These are phyloP conservation scores for Saxidomus purpurata DNA, from an alignment of 1,140 invertebrate genomes.

Conservation along the genomic window DNA sequence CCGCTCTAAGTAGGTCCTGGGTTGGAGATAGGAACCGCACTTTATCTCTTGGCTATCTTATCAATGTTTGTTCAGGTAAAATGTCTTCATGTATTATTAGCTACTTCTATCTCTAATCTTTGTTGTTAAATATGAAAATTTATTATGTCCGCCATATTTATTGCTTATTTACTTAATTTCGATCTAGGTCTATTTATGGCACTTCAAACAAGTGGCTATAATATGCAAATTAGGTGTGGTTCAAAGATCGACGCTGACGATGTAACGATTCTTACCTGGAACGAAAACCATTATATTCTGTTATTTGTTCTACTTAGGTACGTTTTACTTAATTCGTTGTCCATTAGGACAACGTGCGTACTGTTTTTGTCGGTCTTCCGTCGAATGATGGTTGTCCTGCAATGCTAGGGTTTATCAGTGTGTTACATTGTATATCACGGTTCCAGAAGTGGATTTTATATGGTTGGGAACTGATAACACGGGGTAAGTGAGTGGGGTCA, in stretches of 20 bases:
- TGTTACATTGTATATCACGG: constrained; percentile 22
- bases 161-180: constrained; percentile 65
- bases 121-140: constrained; percentile 59
- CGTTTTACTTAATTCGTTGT: not conserved
- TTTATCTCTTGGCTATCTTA: constrained; percentile 66
- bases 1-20: constrained; percentile 58
- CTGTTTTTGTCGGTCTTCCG: not conserved
- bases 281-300: not conserved
- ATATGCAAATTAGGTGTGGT: constrained; percentile 62
- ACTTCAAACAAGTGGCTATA: constrained; percentile 41
- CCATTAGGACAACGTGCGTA: not conserved
- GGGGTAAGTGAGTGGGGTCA: constrained; percentile 56
- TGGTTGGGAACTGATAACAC: constrained; percentile 59
- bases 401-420: constrained; percentile 26
- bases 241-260: constrained; percentile 37
- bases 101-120: constrained; percentile 60
- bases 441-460: constrained; percentile 66
- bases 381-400: not conserved
- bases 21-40: constrained; percentile 45
- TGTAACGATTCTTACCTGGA: constrained; percentile 6
- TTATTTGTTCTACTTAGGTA: constrained; percentile 7
- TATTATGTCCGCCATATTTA: constrained; percentile 65
- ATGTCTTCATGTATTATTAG: constrained; percentile 66
- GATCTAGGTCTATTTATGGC: constrained; percentile 56
- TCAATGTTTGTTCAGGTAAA: constrained; percentile 65